phyloP scores from a whole-genome alignment of 1,140 invertebrate genomes.

The Geopemphigus sp. region DNA sequence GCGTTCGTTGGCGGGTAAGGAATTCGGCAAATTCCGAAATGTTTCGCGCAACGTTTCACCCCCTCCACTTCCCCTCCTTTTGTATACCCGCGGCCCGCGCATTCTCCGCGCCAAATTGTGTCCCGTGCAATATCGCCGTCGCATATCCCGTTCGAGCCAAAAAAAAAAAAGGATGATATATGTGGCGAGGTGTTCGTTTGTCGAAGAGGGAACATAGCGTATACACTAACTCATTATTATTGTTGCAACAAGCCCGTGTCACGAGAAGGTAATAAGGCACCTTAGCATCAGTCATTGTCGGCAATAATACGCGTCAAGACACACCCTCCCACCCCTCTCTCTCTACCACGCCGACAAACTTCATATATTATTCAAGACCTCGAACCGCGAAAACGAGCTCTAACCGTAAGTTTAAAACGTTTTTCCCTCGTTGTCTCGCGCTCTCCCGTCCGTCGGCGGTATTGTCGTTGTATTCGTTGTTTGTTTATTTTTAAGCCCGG shows the following conservation, averaged over 20 bases:
- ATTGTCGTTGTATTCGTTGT: too few relatives aligned
- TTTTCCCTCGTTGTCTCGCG: constrained; percentile 18
- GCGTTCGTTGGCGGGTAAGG: too few relatives aligned
- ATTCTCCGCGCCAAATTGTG: not conserved
- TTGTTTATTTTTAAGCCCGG: not conserved
- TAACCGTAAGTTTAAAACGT: constrained; percentile 28
- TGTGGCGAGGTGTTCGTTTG: not conserved
- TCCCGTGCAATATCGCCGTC: constrained; percentile 7
- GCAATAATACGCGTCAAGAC: constrained; percentile 43
- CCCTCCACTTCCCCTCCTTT: too few relatives aligned
- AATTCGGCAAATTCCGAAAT: too few relatives aligned
- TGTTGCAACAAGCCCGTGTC: constrained; percentile 16
- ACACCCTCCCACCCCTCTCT: too few relatives aligned
- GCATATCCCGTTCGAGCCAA: not conserved
- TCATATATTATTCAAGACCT: constrained; percentile 44
- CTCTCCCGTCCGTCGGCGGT: too few relatives aligned
- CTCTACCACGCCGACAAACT: constrained; percentile 19
- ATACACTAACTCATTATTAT: constrained; percentile 28
- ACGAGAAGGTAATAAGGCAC: constrained; percentile 38
- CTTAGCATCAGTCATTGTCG: constrained; percentile 43
- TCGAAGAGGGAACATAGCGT: constrained; percentile 29
- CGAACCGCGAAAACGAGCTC: constrained; percentile 15
- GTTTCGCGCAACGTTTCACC: not conserved
- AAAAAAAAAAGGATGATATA: not conserved
- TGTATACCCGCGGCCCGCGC: not conserved